phyloP scores from a whole-genome alignment of 2,888 invertebrate species.

The Xanthorhoe spadicearia region DNA sequence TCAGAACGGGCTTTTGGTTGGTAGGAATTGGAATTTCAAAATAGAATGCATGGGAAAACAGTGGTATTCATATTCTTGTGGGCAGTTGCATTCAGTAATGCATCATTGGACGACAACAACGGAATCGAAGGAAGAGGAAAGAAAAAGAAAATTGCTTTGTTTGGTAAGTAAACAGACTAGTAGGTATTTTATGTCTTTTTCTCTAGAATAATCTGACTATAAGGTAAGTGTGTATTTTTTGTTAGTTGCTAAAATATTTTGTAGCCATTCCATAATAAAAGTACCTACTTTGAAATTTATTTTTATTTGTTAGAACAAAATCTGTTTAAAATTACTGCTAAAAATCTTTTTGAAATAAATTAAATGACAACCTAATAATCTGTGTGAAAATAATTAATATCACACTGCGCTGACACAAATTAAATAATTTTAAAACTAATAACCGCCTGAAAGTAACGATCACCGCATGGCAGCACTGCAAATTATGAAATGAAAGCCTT shows the following conservation, averaged over 20 bases:
- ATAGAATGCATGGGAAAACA: slow-evolving; percentile 48
- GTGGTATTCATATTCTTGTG: slow-evolving; percentile 48
- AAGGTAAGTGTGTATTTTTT: no score
- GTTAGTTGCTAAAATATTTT: no score
- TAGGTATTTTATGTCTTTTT: no score
- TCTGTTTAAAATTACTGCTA: no score
- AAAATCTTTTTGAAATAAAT: no score
- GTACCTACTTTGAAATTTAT: no score
- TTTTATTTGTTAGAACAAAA: no score
- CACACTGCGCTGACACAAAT: background rate
- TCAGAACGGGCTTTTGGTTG: slow-evolving; percentile 10
- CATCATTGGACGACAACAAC: slow-evolving; percentile 43
- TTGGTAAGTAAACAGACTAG: slow-evolving; percentile 59
- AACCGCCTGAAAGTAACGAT: slow-evolving; percentile 25
- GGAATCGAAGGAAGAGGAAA: slow-evolving; percentile 69
- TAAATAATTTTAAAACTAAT: slow-evolving; percentile 18
- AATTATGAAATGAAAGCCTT: slow-evolving; percentile 28
- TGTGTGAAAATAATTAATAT: background rate
- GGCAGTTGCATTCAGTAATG: slow-evolving; percentile 48
- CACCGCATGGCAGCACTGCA: slow-evolving; percentile 18
- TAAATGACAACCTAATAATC: background rate
- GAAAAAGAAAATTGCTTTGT: slow-evolving; percentile 73
- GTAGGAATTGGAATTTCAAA: slow-evolving; percentile 7
- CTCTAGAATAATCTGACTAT: no score
- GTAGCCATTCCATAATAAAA: no score